These are phyloP conservation scores for Rostratula benghalensis DNA, from an alignment of 2,113 vertebrate genomes.

Conservation along the genomic window DNA sequence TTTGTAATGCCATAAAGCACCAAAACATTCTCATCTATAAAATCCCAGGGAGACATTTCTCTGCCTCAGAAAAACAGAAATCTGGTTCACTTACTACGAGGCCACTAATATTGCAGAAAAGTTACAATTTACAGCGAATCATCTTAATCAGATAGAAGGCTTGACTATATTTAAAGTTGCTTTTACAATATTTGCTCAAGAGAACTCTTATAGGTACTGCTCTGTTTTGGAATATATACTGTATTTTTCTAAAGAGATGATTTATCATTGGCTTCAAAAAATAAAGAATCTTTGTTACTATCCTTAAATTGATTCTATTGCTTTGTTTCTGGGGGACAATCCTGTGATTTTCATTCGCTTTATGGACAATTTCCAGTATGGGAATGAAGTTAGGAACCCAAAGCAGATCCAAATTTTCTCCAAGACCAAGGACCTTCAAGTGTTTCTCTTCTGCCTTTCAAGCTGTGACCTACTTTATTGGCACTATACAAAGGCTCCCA, in stretches of 20 bases:
- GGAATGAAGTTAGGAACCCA: neutral
- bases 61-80: neutral
- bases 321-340: neutral
- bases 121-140: neutral
- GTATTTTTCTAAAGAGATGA: neutral
- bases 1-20: neutral
- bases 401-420: neutral
- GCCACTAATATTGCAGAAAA: neutral
- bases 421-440: neutral
- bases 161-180: neutral
- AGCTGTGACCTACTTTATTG: neutral
- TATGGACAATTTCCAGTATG: neutral
- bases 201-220: conserved; percentile 11
- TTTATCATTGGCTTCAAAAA: conserved; percentile 4
- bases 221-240: conserved; percentile 1
- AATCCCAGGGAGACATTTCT: neutral
- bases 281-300: neutral
- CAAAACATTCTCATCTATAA: neutral
- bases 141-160: neutral
- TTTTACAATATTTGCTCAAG: conserved; percentile 43
- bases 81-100: neutral
- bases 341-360: neutral
- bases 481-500: neutral
- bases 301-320: neutral
- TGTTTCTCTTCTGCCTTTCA: neutral